Conservation (phyloP, 1,140 invertebrate genomes). For the Mya arenaria region DNA sequence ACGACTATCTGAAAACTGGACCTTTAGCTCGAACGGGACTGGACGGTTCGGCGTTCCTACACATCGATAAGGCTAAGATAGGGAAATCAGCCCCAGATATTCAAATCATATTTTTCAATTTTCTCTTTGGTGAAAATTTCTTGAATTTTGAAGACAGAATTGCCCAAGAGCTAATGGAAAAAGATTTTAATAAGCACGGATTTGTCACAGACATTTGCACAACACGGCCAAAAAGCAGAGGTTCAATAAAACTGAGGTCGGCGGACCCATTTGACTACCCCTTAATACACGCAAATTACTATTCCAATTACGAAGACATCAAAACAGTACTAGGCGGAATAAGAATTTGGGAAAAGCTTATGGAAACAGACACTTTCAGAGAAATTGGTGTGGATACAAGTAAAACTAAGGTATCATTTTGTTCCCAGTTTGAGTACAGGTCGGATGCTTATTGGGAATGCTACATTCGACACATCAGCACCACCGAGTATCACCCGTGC, state of each 20-base stretch:
- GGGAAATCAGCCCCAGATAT: conserved; percentile 4
- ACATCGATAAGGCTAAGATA: neutral
- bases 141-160: conserved; percentile 2
- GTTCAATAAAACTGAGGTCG: neutral
- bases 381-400: neutral
- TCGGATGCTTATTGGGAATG: too few species aligned
- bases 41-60: neutral
- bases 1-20: neutral
- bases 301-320: neutral
- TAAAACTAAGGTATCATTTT: neutral
- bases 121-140: neutral
- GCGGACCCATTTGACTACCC: conserved; percentile 16
- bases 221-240: neutral
- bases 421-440: neutral
- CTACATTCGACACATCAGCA: too few species aligned
- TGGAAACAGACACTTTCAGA: neutral
- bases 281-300: neutral
- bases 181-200: neutral
- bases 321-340: neutral
- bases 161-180: neutral
- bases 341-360: neutral
- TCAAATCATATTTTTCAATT: neutral
- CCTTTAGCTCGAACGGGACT: neutral
- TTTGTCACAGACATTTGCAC: neutral
- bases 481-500: too few species aligned